Evolutionary conservation across 2,888 invertebrate genomes (phyloP), one percentile per base, ranked within the genome.

Genomic region (Coleophora flavipennella): DNA sequence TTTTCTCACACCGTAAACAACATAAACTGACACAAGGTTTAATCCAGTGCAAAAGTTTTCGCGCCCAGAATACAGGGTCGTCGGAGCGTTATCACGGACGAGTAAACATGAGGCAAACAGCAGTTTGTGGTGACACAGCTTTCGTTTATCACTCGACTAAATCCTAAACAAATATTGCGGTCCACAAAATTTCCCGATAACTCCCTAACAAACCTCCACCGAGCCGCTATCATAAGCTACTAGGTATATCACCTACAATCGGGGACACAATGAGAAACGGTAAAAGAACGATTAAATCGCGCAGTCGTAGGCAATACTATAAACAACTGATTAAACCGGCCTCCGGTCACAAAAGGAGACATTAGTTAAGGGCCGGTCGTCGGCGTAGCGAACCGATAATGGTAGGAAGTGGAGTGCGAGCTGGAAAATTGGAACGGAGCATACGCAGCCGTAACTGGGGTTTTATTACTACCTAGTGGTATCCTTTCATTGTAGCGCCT

Each of bases 261-360:
- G 51, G 48, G 62, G 62, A 66, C 67, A 80, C 76, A 80, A 77
- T 74, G 72, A 69, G 69, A 59, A 81, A 81, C 80, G 74, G 80
- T 81, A 77, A 77, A 75, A 55, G 50, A 61, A 68, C 67, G 78
- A 79, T 81, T 73, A 79, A 70, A 83, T 83, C 80, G 73, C 65
- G 49, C 63, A 64, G 62, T 71, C 71, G 63, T 62, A 55, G 59
- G 71, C 70, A 81, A 80, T 81, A 81, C 79, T 79, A 80, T 81
- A 81, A 79, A 77, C 79, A 79, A 80, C 78, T 75, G 79, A 81
- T 81, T 79, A 78, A 73, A 73, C 71, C 67, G 62, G 69, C 66
- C 64, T 52, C 59, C 63, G 72, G 71, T 76, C 71, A 78, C 80
- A 81, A 81, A 80, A 79, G 80, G 76, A 80, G 77, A 79, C 80